A percentile compares a stretch with the other conserved stretches of the same genome.
Conservation (phyloP, 1,140 invertebrate species). For the Aphaenogaster ashmeadi region DNA sequence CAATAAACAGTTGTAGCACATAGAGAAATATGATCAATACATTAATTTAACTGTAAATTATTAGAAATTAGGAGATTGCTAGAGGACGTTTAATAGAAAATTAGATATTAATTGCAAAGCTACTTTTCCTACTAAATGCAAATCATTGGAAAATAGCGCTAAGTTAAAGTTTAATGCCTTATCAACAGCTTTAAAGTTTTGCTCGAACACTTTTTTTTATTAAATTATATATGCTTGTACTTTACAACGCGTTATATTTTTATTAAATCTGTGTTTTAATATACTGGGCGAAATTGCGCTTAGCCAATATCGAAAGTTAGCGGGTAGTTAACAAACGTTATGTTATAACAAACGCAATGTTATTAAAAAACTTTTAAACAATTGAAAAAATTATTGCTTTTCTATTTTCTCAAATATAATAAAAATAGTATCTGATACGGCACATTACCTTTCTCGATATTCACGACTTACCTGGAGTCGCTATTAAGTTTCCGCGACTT, state of each 20-base stretch:
- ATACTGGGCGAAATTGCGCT: not conserved
- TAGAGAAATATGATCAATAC: too few species aligned
- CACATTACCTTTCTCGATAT: not conserved
- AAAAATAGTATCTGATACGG: not conserved
- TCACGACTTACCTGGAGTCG: not conserved
- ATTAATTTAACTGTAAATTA: not conserved
- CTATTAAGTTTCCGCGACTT: not conserved
- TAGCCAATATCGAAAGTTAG: not conserved
- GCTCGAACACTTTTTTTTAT: not conserved
- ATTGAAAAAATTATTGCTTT: not conserved
- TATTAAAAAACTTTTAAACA: not conserved
- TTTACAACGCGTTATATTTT: not conserved
- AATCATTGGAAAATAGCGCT: not conserved
- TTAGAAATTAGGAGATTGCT: not conserved
- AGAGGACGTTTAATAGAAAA: not conserved
- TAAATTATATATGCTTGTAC: not conserved
- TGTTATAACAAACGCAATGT: not conserved
- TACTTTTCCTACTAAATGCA: not conserved
- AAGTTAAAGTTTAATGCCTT: not conserved
- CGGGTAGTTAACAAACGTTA: not conserved
- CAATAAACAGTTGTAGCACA: not conserved
- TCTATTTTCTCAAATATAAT: not conserved
- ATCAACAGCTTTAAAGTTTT: not conserved
- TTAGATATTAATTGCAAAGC: not conserved
- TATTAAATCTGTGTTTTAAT: conserved; percentile 10